These are phyloP conservation scores for Acipenser ruthenus DNA, from an alignment of 2,797 vertebrate genomes.

Conservation along the genomic window DNA sequence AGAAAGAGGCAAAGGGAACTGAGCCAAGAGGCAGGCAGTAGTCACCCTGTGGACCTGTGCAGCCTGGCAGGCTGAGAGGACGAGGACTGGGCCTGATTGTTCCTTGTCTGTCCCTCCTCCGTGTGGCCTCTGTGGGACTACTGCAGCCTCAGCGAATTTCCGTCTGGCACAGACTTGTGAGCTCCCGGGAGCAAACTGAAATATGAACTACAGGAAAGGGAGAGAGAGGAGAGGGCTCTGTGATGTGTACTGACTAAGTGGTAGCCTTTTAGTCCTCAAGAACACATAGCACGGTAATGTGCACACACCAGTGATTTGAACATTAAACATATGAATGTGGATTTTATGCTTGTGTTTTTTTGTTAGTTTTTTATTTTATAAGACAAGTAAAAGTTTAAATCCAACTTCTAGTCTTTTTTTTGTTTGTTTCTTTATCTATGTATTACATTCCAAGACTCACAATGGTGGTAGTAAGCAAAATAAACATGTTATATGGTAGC, in stretches of 20 bases:
- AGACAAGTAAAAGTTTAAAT: no score
- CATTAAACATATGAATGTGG: no score
- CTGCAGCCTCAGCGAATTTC: slow-evolving; percentile 82
- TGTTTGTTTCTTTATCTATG: no score
- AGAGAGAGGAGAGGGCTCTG: slow-evolving; percentile 44
- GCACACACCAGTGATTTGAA: no score
- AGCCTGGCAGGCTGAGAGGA: slow-evolving; percentile 73
- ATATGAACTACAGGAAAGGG: slow-evolving; percentile 75
- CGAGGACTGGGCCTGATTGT: slow-evolving; percentile 81
- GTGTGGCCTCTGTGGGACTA: slow-evolving; percentile 84
- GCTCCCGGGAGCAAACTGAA: slow-evolving; percentile 93
- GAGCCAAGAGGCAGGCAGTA: slow-evolving; percentile 54
- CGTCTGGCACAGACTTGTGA: slow-evolving; percentile 87
- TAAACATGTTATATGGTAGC: no score
- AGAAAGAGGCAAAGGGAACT: slow-evolving; percentile 46
- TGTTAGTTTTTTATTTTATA: no score
- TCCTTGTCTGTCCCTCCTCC: slow-evolving; percentile 80
- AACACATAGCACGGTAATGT: no score
- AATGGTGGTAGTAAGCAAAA: no score
- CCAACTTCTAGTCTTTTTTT: no score
- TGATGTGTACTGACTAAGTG: slow-evolving; percentile 49
- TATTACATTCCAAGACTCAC: no score
- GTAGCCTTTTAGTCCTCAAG: slow-evolving; percentile 15
- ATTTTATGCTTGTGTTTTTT: no score
- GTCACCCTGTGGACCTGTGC: slow-evolving; percentile 81